Conservation (phyloP, 1,140 invertebrate species). For the Calliphora vicina region DNA sequence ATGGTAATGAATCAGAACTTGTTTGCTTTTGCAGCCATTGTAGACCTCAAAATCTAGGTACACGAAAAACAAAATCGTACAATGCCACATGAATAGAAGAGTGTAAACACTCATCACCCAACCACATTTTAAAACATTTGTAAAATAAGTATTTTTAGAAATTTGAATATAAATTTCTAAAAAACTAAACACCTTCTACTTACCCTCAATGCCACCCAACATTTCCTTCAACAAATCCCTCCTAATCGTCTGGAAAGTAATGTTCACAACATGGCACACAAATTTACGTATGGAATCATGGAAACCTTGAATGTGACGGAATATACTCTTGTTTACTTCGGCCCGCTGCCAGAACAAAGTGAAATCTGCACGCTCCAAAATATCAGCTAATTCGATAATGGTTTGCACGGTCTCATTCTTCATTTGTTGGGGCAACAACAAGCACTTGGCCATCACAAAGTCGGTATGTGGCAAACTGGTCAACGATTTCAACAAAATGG, state of each 20-base stretch:
- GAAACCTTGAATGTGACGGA: slow-evolving; percentile 85
- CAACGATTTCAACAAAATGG: slow-evolving; percentile 92
- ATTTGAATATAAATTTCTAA: too few species aligned
- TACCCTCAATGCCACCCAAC: slow-evolving; percentile 85
- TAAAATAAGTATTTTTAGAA: too few species aligned
- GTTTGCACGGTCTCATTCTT: slow-evolving; percentile 83
- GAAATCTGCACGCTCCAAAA: slow-evolving; percentile 94
- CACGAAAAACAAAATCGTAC: too few species aligned
- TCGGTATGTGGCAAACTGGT: slow-evolving; percentile 97
- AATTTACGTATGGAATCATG: slow-evolving; percentile 96
- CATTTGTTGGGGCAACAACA: slow-evolving; percentile 85
- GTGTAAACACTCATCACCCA: too few species aligned
- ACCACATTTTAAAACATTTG: too few species aligned
- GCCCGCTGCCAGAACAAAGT: slow-evolving; percentile 87
- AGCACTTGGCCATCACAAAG: slow-evolving; percentile 95
- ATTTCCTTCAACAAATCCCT: slow-evolving; percentile 81
- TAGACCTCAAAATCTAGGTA: too few species aligned
- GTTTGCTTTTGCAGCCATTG: too few species aligned
- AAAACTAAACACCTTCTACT: slow-evolving; percentile 45
- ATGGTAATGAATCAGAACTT: too few species aligned
- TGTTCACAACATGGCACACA: slow-evolving; percentile 95
- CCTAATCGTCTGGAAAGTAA: slow-evolving; percentile 95
- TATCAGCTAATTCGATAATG: slow-evolving; percentile 88
- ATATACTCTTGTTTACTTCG: slow-evolving; percentile 75
- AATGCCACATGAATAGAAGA: too few species aligned